phyloP scores from a whole-genome alignment of 2,797 vertebrate genomes.

The Carduelis carduelis region DNA sequence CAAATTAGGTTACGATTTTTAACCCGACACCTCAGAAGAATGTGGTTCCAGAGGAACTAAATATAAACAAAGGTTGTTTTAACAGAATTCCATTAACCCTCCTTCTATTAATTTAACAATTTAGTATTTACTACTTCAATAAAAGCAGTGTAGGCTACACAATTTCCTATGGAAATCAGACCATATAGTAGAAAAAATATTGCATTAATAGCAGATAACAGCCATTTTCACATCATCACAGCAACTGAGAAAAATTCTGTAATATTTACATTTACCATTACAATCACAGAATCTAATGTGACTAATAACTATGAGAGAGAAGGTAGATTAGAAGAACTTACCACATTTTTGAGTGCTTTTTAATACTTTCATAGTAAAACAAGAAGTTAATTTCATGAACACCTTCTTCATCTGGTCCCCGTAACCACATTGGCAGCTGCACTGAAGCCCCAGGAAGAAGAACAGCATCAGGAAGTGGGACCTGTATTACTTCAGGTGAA shows the following conservation, averaged over 20 bases:
- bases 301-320: not conserved
- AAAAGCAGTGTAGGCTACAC: not conserved
- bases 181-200: not conserved
- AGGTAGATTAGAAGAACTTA: slow-evolving; percentile 49
- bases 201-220: not conserved
- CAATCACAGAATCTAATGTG: not conserved
- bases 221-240: not conserved
- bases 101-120: not conserved
- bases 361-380: slow-evolving; percentile 93
- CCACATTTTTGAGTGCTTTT: slow-evolving; percentile 87
- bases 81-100: not conserved
- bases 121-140: not conserved
- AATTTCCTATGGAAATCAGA: not conserved
- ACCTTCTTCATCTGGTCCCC: slow-evolving; percentile 94
- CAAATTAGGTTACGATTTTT: not conserved
- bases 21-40: not conserved
- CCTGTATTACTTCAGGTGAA: slow-evolving; percentile 80
- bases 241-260: not conserved
- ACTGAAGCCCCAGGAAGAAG: slow-evolving; percentile 88
- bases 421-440: slow-evolving; percentile 94
- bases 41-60: not conserved
- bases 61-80: accelerated
- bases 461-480: slow-evolving; percentile 81
- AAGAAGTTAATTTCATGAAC: slow-evolving; percentile 98
- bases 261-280: not conserved